These are phyloP conservation scores for Anabacerthia variegaticeps DNA, from an alignment of 2,797 vertebrate species.

Conservation along the genomic window DNA sequence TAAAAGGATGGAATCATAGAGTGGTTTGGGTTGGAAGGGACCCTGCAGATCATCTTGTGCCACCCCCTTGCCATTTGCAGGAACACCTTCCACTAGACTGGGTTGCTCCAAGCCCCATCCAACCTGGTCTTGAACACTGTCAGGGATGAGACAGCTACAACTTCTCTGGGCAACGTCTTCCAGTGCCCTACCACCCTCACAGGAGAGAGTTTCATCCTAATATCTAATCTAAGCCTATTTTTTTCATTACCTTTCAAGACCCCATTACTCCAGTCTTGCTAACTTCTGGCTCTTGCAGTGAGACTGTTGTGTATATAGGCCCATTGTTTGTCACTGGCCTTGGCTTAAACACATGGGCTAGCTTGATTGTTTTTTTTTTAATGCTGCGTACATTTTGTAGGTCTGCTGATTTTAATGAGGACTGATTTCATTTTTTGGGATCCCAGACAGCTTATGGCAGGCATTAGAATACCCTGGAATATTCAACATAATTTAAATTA, in stretches of 20 bases:
- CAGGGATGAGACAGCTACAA: not conserved
- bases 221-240: not conserved
- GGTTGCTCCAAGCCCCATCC: not conserved
- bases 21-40: not conserved
- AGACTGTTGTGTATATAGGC: not conserved
- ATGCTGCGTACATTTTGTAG: not conserved
- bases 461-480: not conserved
- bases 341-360: not conserved
- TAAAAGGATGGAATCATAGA: not conserved
- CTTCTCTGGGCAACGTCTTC: not conserved
- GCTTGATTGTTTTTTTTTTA: not conserved
- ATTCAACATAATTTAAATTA: constrained; percentile 29
- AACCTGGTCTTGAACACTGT: not conserved
- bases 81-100: not conserved
- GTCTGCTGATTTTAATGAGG: not conserved
- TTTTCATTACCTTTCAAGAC: not conserved
- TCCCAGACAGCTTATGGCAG: not conserved
- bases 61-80: too few relatives aligned
- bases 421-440: not conserved
- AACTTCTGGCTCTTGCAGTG: not conserved
- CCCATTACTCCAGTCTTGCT: not conserved
- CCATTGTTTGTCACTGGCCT: not conserved
- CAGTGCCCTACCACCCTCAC: not conserved
- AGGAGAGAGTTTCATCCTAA: not conserved
- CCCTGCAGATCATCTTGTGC: not conserved